Base-by-base conservation (phyloP, 2,113 vertebrate genomes). In the Raja brachyura region DNA sequence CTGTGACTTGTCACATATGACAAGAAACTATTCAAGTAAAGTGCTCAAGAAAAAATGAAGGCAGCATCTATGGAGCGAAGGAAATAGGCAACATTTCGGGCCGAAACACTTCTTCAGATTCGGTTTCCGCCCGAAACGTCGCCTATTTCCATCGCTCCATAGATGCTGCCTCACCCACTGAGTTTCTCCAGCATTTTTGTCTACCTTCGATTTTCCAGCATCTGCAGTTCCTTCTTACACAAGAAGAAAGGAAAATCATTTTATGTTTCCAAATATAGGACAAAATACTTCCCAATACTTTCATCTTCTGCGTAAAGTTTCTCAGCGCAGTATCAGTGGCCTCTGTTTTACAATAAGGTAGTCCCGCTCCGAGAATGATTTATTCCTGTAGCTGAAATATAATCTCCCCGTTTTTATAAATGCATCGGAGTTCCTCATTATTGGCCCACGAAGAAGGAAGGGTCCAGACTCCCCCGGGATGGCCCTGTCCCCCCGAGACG, bases 391-490 rank as follows among this genome's bases (percentile, higher is more conserved):
- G 93, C 94, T 94, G 94, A 94, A 95, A 93, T 95, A 81, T 61
- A 94, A 95, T 94, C 93, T 0, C 79, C n/a, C 86, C 61, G 74
- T 13, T 94, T 93, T 94, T 92, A 48, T 93, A 93, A 95, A 94
- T 92, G 94, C 94, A 93, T 93, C 95, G 48, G 79, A 93, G 77
- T 94, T 61, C 81, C 94, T 93, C 39, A 94, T 86, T 93, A 94
- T 70, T 93, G 75, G 88, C 86, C 93, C 93, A 93, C 8, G 88
- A 94, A 95, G 93, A 94, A 85, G 93, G 94, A 95, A 95, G 94
- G 94, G 74, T 94, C 93, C 93, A 95, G 93, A 94, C 93, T 93
- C 94, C 94, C 95, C 95, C 93, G 93, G 93, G 93, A 90, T 48
- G 93, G 86, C 48, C 76, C 94, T 95, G 48, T 92, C 83, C 93